Conservation (phyloP, 2,113 vertebrate genomes). For the Megaptera novaeangliae region DNA sequence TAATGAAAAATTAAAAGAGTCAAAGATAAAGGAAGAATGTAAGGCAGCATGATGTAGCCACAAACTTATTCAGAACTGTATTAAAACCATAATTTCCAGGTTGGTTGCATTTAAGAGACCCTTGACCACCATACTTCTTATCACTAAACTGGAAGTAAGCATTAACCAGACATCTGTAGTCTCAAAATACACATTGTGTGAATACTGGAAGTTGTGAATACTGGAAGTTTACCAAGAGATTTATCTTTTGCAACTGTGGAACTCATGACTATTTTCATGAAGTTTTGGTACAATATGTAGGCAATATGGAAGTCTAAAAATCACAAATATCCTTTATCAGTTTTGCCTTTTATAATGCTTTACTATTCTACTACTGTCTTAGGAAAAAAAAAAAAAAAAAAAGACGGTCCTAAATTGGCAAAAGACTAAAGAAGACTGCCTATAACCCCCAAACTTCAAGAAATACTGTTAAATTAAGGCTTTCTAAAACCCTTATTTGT, state of each 20-base stretch:
- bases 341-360: background rate
- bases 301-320: background rate
- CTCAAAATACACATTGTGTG: background rate
- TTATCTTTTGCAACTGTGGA: background rate
- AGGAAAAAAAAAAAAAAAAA: background rate
- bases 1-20: constrained; percentile 1
- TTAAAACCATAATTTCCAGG: background rate
- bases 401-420: background rate
- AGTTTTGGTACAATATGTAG: background rate
- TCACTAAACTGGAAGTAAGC: background rate
- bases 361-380: background rate
- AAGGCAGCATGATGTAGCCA: background rate
- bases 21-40: background rate
- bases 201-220: background rate
- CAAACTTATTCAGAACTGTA: background rate
- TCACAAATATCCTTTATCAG: background rate
- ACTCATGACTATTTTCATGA: background rate
- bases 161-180: background rate
- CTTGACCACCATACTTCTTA: background rate
- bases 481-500: background rate
- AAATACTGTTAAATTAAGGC: background rate
- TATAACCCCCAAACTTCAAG: background rate
- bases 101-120: background rate
- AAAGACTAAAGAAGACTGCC: background rate
- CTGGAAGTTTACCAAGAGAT: background rate